Evolutionary conservation across 2,797 vertebrate genomes (phyloP).

Genomic region (Eospalax fontanierii): DNA sequence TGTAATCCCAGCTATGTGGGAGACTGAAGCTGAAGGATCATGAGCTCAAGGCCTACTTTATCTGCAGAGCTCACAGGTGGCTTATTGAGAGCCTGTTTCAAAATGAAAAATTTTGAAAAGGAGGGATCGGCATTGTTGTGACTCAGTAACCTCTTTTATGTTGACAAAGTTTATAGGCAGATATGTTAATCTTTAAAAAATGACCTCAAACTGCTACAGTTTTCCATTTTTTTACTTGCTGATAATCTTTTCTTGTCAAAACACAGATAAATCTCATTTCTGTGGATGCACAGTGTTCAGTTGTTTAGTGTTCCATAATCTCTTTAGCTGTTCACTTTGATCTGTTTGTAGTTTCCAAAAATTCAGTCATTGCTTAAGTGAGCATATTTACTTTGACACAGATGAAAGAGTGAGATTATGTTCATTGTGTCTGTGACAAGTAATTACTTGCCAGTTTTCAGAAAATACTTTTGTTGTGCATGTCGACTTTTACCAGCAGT

Average conservation of each 20-base stretch:
- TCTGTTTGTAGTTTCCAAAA: neutral
- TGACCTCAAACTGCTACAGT: neutral
- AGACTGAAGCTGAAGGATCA: neutral
- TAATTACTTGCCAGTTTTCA: no score
- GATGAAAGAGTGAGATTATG: neutral
- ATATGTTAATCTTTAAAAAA: neutral
- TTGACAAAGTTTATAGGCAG: neutral
- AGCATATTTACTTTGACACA: neutral
- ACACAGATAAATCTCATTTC: neutral
- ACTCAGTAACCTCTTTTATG: no score
- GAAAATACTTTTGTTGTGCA: no score
- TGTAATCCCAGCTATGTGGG: neutral
- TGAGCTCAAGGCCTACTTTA: neutral
- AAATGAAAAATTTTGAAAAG: neutral
- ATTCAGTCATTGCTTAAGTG: neutral
- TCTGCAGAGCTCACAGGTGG: neutral
- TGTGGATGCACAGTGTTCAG: neutral
- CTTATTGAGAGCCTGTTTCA: neutral
- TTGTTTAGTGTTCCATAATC: no score
- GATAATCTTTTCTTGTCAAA: neutral
- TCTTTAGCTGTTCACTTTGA: no score
- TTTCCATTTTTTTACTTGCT: constrained; percentile 34
- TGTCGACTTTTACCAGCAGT: no score
- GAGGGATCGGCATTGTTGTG: neutral
- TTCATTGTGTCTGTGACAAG: constrained; percentile 2